phyloP scores from a whole-genome alignment of 1,140 invertebrate genomes.

The Ganaspis sp. region DNA sequence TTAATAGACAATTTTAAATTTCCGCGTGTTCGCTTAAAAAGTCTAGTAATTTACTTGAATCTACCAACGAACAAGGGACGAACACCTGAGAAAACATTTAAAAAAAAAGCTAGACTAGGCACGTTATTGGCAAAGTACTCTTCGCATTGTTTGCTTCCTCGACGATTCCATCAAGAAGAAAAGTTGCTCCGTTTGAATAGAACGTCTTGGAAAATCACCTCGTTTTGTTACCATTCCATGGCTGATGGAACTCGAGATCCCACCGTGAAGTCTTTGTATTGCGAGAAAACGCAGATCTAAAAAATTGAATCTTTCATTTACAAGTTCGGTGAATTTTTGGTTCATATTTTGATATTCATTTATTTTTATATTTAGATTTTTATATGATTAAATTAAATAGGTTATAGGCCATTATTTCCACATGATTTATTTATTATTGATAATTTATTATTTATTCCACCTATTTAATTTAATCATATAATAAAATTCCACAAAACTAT shows the following conservation, averaged over 20 bases:
- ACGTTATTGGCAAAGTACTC: conserved; percentile 60
- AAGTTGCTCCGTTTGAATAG: conserved; percentile 6
- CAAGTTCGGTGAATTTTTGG: conserved; percentile 36
- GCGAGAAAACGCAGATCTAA: conserved; percentile 92
- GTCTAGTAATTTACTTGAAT: not conserved
- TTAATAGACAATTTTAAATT: not conserved
- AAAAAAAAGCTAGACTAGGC: conserved; percentile 54
- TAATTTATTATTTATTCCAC: too few relatives aligned
- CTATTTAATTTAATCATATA: too few relatives aligned
- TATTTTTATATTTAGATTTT: too few relatives aligned
- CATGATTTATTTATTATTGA: too few relatives aligned
- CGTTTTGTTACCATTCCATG: conserved; percentile 69
- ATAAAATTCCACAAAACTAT: too few relatives aligned
- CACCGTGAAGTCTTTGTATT: conserved; percentile 93
- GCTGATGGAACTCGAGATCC: conserved; percentile 78
- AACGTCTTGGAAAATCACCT: conserved; percentile 17
- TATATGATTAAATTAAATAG: too few relatives aligned
- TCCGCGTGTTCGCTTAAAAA: not conserved
- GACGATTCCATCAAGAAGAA: conserved; percentile 14
- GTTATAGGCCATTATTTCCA: too few relatives aligned
- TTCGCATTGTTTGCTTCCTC: conserved; percentile 45
- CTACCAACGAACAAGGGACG: not conserved
- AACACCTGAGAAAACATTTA: conserved; percentile 39
- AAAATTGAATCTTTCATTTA: conserved; percentile 63
- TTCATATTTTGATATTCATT: too few relatives aligned